Conservation (phyloP, 2,113 vertebrate genomes). For the Diphyllodes magnificus region DNA sequence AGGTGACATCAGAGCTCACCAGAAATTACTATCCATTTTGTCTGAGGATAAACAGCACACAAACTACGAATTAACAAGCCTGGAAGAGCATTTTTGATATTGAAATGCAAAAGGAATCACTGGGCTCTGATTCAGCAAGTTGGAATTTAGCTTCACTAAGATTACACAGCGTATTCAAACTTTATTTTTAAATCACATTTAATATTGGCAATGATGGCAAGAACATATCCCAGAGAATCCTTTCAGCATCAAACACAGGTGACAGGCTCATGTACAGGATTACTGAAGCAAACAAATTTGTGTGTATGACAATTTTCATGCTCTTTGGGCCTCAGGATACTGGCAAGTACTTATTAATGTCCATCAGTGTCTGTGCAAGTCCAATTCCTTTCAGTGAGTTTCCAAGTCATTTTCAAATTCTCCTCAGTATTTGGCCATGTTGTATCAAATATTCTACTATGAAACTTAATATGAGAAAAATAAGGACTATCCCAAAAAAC, state of each 20-base stretch:
- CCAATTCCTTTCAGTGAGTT: background rate
- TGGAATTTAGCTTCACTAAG: background rate
- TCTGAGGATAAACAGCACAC: background rate
- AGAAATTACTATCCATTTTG: background rate
- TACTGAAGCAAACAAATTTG: background rate
- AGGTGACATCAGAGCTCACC: background rate
- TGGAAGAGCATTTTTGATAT: background rate
- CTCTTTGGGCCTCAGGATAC: background rate
- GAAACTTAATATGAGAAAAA: background rate
- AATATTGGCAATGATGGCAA: background rate
- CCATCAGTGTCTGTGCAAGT: background rate
- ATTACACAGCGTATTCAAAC: background rate
- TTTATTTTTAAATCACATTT: background rate
- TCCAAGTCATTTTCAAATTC: background rate
- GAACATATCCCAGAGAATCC: background rate
- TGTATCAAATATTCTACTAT: background rate
- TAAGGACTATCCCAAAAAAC: background rate
- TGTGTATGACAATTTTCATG: background rate
- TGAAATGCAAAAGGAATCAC: background rate
- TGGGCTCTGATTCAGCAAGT: background rate
- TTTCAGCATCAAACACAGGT: background rate
- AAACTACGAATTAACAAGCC: background rate
- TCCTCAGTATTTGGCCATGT: background rate
- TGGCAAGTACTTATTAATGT: background rate
- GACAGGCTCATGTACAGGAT: background rate